These are phyloP conservation scores for Ophioninae sp. DNA, from an alignment of 2,888 invertebrate genomes.

Conservation along the genomic window DNA sequence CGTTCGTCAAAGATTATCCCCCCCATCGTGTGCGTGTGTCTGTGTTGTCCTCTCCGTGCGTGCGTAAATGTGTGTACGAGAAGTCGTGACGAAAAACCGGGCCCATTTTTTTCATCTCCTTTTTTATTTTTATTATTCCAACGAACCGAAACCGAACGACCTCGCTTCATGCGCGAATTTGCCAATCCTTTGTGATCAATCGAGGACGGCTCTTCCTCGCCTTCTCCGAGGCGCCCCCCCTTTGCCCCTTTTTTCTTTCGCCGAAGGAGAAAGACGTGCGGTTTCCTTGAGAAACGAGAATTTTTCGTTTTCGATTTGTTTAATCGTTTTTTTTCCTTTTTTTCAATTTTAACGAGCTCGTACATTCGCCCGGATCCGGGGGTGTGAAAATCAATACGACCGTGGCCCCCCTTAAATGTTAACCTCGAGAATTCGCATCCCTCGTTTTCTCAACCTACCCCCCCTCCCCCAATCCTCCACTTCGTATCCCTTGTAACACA, in stretches of 20 bases:
- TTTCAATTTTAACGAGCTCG: constrained; percentile 29
- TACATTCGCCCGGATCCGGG: constrained; percentile 72
- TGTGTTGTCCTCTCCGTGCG: constrained; percentile 22
- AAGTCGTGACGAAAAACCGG: constrained; percentile 65
- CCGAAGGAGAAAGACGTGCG: background rate
- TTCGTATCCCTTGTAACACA: background rate
- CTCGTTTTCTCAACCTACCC: constrained; percentile 42
- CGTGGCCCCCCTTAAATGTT: constrained; percentile 70
- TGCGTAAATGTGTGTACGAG: constrained; percentile 27
- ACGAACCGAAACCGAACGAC: constrained; percentile 77
- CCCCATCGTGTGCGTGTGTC: constrained; percentile 54
- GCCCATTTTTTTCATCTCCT: constrained; percentile 65
- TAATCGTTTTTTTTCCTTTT: background rate
- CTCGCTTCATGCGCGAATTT: constrained; percentile 81
- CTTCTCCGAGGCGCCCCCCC: background rate
- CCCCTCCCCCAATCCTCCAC: constrained; percentile 26
- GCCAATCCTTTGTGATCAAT: constrained; percentile 57
- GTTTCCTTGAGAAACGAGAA: background rate
- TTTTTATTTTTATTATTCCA: constrained; percentile 18
- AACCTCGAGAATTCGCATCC: constrained; percentile 71
- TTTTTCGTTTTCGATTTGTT: background rate
- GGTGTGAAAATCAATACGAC: constrained; percentile 79
- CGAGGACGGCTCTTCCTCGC: background rate
- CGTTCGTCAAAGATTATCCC: constrained; percentile 71
- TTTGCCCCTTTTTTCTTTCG: background rate